These are phyloP conservation scores for Heterodera filipjevi DNA, from an alignment of 2,888 invertebrate genomes.

Conservation along the genomic window DNA sequence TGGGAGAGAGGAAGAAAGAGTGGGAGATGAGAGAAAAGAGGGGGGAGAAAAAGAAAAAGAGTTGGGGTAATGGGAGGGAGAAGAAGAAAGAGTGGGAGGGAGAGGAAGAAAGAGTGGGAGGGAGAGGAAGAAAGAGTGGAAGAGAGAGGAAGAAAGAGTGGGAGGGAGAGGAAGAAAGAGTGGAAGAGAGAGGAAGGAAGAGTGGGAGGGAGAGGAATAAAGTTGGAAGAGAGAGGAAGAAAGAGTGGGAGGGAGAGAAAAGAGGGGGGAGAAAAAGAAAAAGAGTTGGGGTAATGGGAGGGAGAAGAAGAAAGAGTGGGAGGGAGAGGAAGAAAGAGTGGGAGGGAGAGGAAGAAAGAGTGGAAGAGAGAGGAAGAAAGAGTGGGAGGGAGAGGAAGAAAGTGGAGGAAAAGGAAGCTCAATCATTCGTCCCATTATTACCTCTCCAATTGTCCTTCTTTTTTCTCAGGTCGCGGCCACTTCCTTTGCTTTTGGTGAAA, in stretches of 20 bases:
- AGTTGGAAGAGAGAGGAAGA: background rate
- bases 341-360: too few species aligned
- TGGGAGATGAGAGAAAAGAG: background rate
- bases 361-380: too few species aligned
- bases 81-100: background rate
- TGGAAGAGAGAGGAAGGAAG: background rate
- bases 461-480: slow-evolving; percentile 44
- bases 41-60: background rate
- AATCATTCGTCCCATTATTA: too few species aligned
- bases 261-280: background rate
- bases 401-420: too few species aligned
- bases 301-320: too few species aligned
- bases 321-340: too few species aligned
- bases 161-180: background rate
- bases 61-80: too few species aligned
- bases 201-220: background rate
- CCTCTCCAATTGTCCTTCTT: too few species aligned
- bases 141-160: background rate
- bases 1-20: background rate
- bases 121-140: background rate
- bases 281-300: too few species aligned
- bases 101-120: background rate
- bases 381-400: too few species aligned
- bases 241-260: background rate
- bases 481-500: slow-evolving; percentile 52